These are phyloP conservation scores for Pseudopodoces humilis DNA, from an alignment of 2,113 vertebrate genomes.

Conservation along the genomic window DNA sequence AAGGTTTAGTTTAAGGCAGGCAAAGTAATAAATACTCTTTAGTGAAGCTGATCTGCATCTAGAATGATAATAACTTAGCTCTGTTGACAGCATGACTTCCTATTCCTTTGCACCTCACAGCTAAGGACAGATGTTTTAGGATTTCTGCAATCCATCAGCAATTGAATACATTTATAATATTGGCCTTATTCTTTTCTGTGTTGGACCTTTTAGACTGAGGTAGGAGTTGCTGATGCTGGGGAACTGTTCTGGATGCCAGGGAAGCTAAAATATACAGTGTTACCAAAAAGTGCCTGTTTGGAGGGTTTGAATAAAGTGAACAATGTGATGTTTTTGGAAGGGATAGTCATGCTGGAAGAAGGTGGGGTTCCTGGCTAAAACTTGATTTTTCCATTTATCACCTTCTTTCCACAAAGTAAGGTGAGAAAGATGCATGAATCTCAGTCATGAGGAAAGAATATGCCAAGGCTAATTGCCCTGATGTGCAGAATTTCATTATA, in stretches of 20 bases:
- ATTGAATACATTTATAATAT: neutral
- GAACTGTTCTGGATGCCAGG: neutral
- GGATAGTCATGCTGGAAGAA: neutral
- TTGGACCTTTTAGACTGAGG: neutral
- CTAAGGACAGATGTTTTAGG: neutral
- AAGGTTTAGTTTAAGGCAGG: neutral
- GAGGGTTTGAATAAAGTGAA: neutral
- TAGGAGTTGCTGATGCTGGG: neutral
- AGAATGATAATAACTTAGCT: neutral
- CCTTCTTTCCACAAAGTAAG: neutral
- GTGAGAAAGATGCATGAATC: neutral
- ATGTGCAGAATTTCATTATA: neutral
- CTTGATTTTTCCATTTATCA: neutral
- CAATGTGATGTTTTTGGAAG: neutral
- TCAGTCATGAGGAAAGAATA: neutral
- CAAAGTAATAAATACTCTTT: neutral
- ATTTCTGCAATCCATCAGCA: neutral
- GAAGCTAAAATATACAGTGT: neutral
- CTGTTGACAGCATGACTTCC: neutral
- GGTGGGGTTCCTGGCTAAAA: neutral
- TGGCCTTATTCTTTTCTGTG: neutral
- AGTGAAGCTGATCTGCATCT: neutral
- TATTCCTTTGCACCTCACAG: neutral
- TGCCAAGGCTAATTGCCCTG: neutral
- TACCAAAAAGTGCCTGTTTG: neutral